Evolutionary conservation across 2,113 vertebrate species (phyloP), one percentile per base, ranked within the genome.

Genomic region (Benitochromis conjunctus): DNA sequence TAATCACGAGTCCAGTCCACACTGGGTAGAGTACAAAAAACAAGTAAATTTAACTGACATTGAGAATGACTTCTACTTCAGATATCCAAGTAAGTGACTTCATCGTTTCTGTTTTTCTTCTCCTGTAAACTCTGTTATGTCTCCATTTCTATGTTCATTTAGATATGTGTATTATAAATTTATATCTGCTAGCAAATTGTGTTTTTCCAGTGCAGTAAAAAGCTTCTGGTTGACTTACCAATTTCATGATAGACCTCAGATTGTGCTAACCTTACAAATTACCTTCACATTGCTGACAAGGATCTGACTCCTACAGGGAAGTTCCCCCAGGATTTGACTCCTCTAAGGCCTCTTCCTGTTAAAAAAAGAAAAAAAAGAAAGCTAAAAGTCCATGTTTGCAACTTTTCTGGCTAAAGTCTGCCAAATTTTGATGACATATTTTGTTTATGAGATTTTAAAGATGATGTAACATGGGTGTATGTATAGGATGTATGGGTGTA

Each of bases 51-150:
- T 96, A 16, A 97, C 96, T 19, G 96, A 98, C 89, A 69, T 95
- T 2, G 97, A 99, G 74, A 99, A 99, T 0, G 98, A 99, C 64
- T 99, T 98, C 96, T 99, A 99, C 95, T 99, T 93, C 94, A 96
- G 98, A 95, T 99, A 99, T 85, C 98, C 99, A 3, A 99, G 99
- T 99, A 97, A 98, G 99, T 99, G 21, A 31, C n/a, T 84, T 29
- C 1, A 4, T 51, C 29, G 34, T 24, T 21, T 60, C 18, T 51
- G n/a, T 71, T 11, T 53, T 76, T 60, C 26, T 21, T 34, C 10
- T 7, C 3, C 14, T 19, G 24, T 74, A 74, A 12, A 48, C 29
- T 34, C 46, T 76, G 9, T 51, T n/a, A 51, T 51, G 10, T 51
- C n/a, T 53, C 26, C 46, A 76, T 34, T 53, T 83, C 36, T 57